Conservation (phyloP, 1,140 invertebrate genomes). For the Lysiphlebus fabarum region DNA sequence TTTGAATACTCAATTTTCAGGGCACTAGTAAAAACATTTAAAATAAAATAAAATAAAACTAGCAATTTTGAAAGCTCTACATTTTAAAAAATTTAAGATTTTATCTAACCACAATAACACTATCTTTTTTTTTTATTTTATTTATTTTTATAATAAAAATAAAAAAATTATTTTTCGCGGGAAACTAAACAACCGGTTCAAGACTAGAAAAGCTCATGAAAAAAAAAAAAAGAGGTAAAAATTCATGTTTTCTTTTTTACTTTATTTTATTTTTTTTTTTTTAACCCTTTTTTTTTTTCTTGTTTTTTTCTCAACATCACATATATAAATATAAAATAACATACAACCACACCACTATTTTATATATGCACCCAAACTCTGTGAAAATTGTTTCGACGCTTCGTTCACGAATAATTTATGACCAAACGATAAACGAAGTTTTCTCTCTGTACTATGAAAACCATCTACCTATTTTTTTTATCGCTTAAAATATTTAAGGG, state of each 20-base stretch:
- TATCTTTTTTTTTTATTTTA: constrained; percentile 2
- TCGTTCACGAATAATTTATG: constrained; percentile 20
- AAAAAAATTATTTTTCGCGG: constrained; percentile 6
- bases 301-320: not conserved
- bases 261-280: too few species aligned
- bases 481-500: constrained; percentile 9
- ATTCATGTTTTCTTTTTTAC: too few species aligned
- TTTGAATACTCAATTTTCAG: constrained; percentile 45
- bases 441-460: constrained; percentile 4
- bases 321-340: not conserved
- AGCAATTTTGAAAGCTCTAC: not conserved
- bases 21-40: not conserved
- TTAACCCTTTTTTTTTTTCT: too few species aligned
- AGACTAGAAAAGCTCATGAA: not conserved
- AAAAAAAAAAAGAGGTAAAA: not conserved
- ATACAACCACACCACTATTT: not conserved
- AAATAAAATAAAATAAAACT: not conserved
- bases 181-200: not conserved
- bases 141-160: not conserved
- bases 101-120: constrained; percentile 39
- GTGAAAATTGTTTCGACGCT: constrained; percentile 7
- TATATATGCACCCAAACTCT: not conserved
- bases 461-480: constrained; percentile 10
- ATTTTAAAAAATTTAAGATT: constrained; percentile 7
- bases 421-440: constrained; percentile 21